Conservation (phyloP, 2,888 invertebrate species). For the Drosophila cyrtoloma region DNA sequence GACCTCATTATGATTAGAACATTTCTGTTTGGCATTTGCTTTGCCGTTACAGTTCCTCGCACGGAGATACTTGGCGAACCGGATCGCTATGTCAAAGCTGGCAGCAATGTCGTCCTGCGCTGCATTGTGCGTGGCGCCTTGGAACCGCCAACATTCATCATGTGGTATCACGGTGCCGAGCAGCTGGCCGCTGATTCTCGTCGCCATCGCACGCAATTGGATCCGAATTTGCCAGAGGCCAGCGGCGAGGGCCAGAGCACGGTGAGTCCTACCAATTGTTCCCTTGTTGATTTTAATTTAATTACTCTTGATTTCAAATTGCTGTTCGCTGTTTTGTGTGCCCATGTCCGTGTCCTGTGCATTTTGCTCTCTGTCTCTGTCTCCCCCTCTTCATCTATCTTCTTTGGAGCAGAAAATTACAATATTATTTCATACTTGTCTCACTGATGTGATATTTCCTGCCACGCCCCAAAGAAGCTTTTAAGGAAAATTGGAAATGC, state of each 20-base stretch:
- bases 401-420: slow-evolving; percentile 41
- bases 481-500: slow-evolving; percentile 26
- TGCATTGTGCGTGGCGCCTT: slow-evolving; percentile 96
- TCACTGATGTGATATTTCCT: slow-evolving; percentile 56
- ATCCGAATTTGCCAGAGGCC: slow-evolving; percentile 83
- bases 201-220: slow-evolving; percentile 84
- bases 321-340: slow-evolving; percentile 27
- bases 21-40: slow-evolving; percentile 5
- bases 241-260: slow-evolving; percentile 84
- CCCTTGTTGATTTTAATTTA: slow-evolving; percentile 78
- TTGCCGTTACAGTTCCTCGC: slow-evolving; percentile 91
- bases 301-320: slow-evolving; percentile 75
- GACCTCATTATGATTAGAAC: slow-evolving; percentile 20
- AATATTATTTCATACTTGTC: slow-evolving; percentile 64
- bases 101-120: slow-evolving; percentile 94
- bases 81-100: slow-evolving; percentile 95
- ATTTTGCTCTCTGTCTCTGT: background rate
- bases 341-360: slow-evolving; percentile 7
- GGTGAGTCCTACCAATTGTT: slow-evolving; percentile 79
- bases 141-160: slow-evolving; percentile 96
- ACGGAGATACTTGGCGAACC: slow-evolving; percentile 95
- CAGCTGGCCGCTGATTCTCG: slow-evolving; percentile 84
- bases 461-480: slow-evolving; percentile 13
- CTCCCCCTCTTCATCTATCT: slow-evolving; percentile 3
- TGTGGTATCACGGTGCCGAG: slow-evolving; percentile 92